Evolutionary conservation across 2,113 vertebrate species (phyloP), one percentile per base, ranked within the genome.

Genomic region (Garra rufa): DNA sequence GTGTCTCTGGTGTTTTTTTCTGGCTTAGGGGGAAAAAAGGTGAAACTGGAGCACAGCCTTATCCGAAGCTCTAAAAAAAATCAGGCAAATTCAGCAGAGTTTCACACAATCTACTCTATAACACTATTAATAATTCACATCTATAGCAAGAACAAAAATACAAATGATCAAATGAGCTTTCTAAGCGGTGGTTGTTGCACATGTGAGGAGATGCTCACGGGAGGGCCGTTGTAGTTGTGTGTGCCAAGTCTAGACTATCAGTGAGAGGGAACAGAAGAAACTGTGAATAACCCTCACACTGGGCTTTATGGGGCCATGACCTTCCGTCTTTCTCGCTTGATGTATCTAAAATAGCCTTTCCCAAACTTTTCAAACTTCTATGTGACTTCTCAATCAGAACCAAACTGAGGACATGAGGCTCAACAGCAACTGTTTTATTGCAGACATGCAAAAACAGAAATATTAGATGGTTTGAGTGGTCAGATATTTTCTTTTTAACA

Each of bases 81-180:
- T 38, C 50, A 8, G 75, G 28, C 30, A 59, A 59, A 57, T 57
- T 52, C 24, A 71, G 78, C 78, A 48, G 15, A 30, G 21, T 57
- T 26, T 30, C 50, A 70, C 59, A 69, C 30, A 28, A 21, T 43
- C 21, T 3, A 21, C 75, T 28, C 21, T 65, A 57, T 38, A 83
- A 24, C 73, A 21, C 2, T 11, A 78, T 84, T 77, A 84, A 84
- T 84, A 84, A 78, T 84, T 84, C 83, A 84, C 57, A 52, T 38
- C 48, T 61, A 28, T 50, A 69, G 34, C 19, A 3, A 84, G 75
- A 44, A 70, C 61, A 84, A 77, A 70, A 67, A 48, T 10, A 67
- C 34, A 14, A 44, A 21, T 78, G 24, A 78, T 78, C 30, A 84
- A 34, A 65, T 15, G n/a, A 44, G 50, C 38, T 19, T 75, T 75